Percentiles rank a stretch among this genome's conserved stretches.
phyloP scores from a whole-genome alignment of 2,797 vertebrate genomes.

The Gymnopithys bicolor region DNA sequence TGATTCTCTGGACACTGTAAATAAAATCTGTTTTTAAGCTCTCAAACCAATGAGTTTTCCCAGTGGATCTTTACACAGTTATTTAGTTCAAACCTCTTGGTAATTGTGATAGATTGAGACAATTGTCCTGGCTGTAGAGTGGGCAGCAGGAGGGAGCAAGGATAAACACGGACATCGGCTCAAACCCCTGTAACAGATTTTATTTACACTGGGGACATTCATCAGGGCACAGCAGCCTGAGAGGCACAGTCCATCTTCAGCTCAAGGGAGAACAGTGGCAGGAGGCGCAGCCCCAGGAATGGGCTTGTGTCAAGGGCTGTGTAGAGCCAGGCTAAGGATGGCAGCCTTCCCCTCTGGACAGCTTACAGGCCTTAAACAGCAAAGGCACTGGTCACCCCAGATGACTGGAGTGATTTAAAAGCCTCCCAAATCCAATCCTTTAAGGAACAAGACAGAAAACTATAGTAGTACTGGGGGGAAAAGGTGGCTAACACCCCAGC shows the following conservation, averaged over 20 bases:
- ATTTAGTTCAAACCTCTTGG: slow-evolving; percentile 55
- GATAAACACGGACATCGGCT: background rate
- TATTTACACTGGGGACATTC: slow-evolving; percentile 13
- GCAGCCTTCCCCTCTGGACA: slow-evolving; percentile 12
- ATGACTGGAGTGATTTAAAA: slow-evolving; percentile 33
- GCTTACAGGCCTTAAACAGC: background rate
- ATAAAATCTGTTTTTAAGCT: slow-evolving; percentile 63
- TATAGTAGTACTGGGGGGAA: background rate
- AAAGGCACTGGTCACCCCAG: background rate
- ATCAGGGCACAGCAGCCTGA: slow-evolving; percentile 43
- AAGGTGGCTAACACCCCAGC: slow-evolving; percentile 16
- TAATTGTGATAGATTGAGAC: slow-evolving; percentile 72
- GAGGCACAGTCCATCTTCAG: slow-evolving; percentile 28
- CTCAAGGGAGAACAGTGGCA: background rate
- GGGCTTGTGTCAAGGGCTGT: background rate
- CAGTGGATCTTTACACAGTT: slow-evolving; percentile 56
- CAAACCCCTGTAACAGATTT: slow-evolving; percentile 16
- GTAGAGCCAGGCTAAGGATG: background rate
- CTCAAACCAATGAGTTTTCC: slow-evolving; percentile 61
- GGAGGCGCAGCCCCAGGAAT: background rate
- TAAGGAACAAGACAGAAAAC: slow-evolving; percentile 49
- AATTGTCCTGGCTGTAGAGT: slow-evolving; percentile 39
- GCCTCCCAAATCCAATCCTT: slow-evolving; percentile 6
- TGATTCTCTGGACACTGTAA: slow-evolving; percentile 19
- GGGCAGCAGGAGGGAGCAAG: slow-evolving; percentile 31